Base-by-base conservation (phyloP, 2,888 invertebrate genomes). In the Lagria hirta region DNA sequence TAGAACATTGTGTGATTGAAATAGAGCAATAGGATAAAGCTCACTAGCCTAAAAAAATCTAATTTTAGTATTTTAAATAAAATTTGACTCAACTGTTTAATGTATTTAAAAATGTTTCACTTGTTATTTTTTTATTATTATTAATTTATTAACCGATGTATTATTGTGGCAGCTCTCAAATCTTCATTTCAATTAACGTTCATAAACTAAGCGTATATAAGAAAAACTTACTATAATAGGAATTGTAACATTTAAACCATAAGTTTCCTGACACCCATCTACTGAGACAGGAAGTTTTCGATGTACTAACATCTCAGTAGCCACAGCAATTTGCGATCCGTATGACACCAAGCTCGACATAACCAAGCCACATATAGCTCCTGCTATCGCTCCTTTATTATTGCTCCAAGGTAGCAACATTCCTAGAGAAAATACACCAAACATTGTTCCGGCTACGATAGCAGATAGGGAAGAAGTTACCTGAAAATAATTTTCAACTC, bases 361-460 rank as follows among this genome's bases (percentile, higher is more conserved):
- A 20, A 80, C 36, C 24, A 80, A 76, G 45, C 86, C 82, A 28
- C 79, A 73, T 45, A 84, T 58, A 20, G 79, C 80, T 7, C 86
- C 82, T 27, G 72, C 68, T 22, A 79, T 63, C 13, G 79, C 78
- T 30, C 87, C 84, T 59, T 80, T 74, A 0, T 82, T 79, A 42
- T 86, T 88, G 37, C 84, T 80, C 84, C 86, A 90, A 24, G 90
- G 88, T 61, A 87, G 78, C 51, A 83, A 74, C 83, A 91, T 88
- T 46, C 91, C 91, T 12, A 91, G 72, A 0, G 88, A 84, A 64
- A 91, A 91, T 5, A 90, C 78, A 0, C 90, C 91, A 57, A 88
- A 86, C 0, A 89, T 84, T 4, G 88, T 85, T 22, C 88, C 87
- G 1, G 88, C 85, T 1, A 88, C 86, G 51, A 91, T 88, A 0